Conservation (phyloP, 2,113 vertebrate genomes). For the Crotophaga sulcirostris region DNA sequence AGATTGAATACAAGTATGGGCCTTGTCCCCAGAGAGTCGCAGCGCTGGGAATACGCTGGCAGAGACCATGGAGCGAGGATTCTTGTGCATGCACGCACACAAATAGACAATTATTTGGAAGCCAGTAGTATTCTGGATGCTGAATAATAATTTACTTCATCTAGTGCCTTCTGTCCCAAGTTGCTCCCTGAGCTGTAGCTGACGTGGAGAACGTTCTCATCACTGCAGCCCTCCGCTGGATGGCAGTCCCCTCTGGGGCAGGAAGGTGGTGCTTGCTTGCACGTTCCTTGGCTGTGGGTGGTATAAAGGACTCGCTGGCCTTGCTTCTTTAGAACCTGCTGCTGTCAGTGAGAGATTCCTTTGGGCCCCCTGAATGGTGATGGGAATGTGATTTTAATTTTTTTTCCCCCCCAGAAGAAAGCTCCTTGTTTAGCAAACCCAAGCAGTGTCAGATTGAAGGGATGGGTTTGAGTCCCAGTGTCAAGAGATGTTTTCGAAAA, state of each 20-base stretch:
- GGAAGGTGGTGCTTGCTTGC: neutral
- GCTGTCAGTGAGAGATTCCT: neutral
- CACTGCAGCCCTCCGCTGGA: neutral
- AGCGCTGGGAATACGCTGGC: neutral
- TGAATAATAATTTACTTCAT: slow-evolving; percentile 45
- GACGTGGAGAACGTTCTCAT: neutral
- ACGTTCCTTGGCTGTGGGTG: neutral
- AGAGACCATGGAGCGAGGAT: neutral
- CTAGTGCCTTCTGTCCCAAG: slow-evolving; percentile 1
- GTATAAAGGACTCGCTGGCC: neutral
- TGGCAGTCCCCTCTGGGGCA: neutral
- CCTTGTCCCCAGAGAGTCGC: slow-evolving; percentile 47
- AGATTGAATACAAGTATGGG: slow-evolving; percentile 52
- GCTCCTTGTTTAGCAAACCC: neutral
- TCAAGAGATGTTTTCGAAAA: neutral
- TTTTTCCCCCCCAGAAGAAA: neutral
- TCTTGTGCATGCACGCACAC: slow-evolving; percentile 45
- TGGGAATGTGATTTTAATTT: neutral
- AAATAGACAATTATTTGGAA: slow-evolving; percentile 61
- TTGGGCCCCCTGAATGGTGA: neutral
- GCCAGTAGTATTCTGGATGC: slow-evolving; percentile 4
- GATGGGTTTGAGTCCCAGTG: neutral
- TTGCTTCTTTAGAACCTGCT: neutral
- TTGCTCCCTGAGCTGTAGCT: slow-evolving; percentile 14
- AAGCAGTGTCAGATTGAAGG: neutral